Evolutionary conservation across 2,888 invertebrate genomes (phyloP).

Genomic region (Scrobipalpa atriplicella): DNA sequence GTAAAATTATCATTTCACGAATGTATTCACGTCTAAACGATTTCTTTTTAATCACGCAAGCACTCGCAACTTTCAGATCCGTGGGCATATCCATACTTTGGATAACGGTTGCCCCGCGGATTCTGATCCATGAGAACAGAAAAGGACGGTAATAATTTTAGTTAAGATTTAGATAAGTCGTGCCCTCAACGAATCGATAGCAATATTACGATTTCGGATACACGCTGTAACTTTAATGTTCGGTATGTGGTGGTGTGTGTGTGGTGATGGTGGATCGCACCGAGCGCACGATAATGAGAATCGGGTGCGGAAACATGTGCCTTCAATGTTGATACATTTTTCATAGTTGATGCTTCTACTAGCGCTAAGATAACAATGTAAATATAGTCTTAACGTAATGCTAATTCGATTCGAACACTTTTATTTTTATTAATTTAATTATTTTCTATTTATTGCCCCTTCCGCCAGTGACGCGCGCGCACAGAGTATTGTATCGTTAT

Average conservation of each 20-base stretch:
- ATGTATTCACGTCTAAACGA: too few species aligned
- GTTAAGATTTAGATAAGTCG: too few species aligned
- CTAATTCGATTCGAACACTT: constrained; percentile 63
- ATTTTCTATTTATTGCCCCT: constrained; percentile 63
- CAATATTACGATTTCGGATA: not conserved
- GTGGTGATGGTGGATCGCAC: not conserved
- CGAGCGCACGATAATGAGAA: constrained; percentile 65
- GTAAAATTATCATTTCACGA: too few species aligned
- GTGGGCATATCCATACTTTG: too few species aligned
- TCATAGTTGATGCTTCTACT: constrained; percentile 82
- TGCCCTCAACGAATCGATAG: too few species aligned
- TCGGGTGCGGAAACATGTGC: constrained; percentile 82
- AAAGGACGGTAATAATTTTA: too few species aligned
- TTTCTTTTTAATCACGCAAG: too few species aligned
- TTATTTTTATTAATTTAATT: constrained; percentile 77
- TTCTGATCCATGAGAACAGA: too few species aligned
- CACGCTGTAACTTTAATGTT: constrained; percentile 4
- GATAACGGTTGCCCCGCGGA: too few species aligned
- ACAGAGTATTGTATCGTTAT: not conserved
- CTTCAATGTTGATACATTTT: constrained; percentile 80
- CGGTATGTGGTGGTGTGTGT: not conserved
- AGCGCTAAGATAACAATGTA: constrained; percentile 76
- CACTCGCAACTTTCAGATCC: too few species aligned
- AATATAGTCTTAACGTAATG: constrained; percentile 62
- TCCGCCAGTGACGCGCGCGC: constrained; percentile 24